Evolutionary conservation across 2,888 invertebrate genomes (phyloP).

Genomic region (Erannis defoliaria): DNA sequence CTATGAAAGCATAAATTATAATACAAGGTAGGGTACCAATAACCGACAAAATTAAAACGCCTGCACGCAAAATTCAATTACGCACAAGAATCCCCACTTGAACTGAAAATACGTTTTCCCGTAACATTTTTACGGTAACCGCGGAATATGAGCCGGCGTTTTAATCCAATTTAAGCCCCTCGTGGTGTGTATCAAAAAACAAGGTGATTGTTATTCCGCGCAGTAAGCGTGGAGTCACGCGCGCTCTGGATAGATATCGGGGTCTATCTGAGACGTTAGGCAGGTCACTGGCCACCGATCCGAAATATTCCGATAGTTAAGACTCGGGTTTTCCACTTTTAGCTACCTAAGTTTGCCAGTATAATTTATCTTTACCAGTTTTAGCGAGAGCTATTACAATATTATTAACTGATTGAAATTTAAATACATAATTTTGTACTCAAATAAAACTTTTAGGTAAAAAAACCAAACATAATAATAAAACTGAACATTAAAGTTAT

Average conservation of each 20-base stretch:
- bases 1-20: not conserved
- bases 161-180: slow-evolving; percentile 35
- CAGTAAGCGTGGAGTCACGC: slow-evolving; percentile 51
- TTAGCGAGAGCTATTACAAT: too few relatives aligned
- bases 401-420: too few relatives aligned
- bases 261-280: slow-evolving; percentile 48
- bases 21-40: not conserved
- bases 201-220: slow-evolving; percentile 46
- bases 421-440: too few relatives aligned
- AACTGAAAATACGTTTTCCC: slow-evolving; percentile 28
- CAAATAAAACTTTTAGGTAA: too few relatives aligned
- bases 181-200: slow-evolving; percentile 36
- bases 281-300: slow-evolving; percentile 31
- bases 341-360: too few relatives aligned
- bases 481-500: too few relatives aligned
- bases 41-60: slow-evolving; percentile 22
- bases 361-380: too few relatives aligned
- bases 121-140: slow-evolving; percentile 28
- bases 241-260: slow-evolving; percentile 47
- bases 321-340: too few relatives aligned
- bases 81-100: slow-evolving; percentile 19
- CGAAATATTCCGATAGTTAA: too few relatives aligned
- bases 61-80: slow-evolving; percentile 31
- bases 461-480: too few relatives aligned
- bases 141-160: slow-evolving; percentile 27